A percentile compares a stretch with the other conserved stretches of the same genome.
These are phyloP conservation scores for Plebejus argus DNA, from an alignment of 2,888 invertebrate genomes.

Conservation along the genomic window DNA sequence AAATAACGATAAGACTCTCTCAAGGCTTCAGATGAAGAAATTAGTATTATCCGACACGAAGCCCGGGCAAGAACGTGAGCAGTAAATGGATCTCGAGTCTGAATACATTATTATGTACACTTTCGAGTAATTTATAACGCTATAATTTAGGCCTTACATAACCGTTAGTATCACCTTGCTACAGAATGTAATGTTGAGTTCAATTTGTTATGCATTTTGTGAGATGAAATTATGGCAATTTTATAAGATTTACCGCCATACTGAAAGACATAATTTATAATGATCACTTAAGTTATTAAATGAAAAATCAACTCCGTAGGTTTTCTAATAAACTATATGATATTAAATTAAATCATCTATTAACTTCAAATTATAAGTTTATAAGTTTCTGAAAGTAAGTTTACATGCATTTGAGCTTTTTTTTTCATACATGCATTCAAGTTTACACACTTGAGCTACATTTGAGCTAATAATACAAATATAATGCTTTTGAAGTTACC, in stretches of 20 bases:
- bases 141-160: conserved; percentile 22
- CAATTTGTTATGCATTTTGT: neutral
- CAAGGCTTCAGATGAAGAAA: conserved; percentile 21
- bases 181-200: neutral
- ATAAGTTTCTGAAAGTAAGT: too few species aligned
- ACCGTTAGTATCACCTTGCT: neutral
- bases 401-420: too few species aligned
- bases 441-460: too few species aligned
- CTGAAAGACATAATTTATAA: too few species aligned
- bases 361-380: too few species aligned
- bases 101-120: conserved; percentile 31
- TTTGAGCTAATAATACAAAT: too few species aligned
- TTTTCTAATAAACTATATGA: too few species aligned
- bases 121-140: conserved; percentile 27
- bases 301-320: too few species aligned
- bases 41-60: conserved; percentile 23
- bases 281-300: too few species aligned
- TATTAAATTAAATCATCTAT: too few species aligned
- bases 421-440: too few species aligned
- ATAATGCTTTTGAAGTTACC: too few species aligned
- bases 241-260: neutral
- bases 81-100: conserved; percentile 22
- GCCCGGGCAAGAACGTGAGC: conserved; percentile 21
- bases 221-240: neutral
- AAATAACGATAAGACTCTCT: conserved; percentile 9